Conservation (phyloP, 2,113 vertebrate genomes). For the Catharus minimus region DNA sequence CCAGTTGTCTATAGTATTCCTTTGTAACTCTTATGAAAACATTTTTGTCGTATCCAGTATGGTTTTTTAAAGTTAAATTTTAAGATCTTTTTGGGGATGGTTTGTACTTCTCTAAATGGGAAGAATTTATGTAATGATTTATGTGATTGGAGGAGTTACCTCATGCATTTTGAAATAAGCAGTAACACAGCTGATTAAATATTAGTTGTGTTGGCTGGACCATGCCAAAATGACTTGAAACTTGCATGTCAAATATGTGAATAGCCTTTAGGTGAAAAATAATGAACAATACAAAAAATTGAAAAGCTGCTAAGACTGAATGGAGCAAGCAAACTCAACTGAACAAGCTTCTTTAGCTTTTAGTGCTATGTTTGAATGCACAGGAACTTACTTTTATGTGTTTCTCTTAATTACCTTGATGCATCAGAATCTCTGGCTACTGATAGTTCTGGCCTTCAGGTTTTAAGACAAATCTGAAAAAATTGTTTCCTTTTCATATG, state of each 20-base stretch:
- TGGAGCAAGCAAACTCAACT: background rate
- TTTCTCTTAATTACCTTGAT: background rate
- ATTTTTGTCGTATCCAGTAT: background rate
- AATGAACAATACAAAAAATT: background rate
- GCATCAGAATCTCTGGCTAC: background rate
- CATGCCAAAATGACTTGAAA: conserved; percentile 25
- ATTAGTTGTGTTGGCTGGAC: background rate
- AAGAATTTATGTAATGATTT: conserved; percentile 54
- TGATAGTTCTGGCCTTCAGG: background rate
- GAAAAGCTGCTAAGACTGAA: background rate
- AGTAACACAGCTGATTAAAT: conserved; percentile 47
- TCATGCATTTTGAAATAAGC: conserved; percentile 38
- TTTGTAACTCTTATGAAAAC: conserved; percentile 40
- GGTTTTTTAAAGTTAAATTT: background rate
- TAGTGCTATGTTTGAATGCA: background rate
- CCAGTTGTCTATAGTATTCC: conserved; percentile 43
- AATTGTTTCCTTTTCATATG: background rate
- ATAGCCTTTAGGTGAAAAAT: conserved; percentile 7
- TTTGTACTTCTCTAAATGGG: conserved; percentile 47
- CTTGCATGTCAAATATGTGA: conserved; percentile 21
- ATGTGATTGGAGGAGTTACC: conserved; percentile 34
- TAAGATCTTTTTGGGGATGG: background rate
- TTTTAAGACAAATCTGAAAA: background rate
- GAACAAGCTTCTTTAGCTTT: background rate
- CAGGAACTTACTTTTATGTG: background rate